These are phyloP conservation scores for Semicossyphus pulcher DNA, from an alignment of 2,113 vertebrate species.

Conservation along the genomic window DNA sequence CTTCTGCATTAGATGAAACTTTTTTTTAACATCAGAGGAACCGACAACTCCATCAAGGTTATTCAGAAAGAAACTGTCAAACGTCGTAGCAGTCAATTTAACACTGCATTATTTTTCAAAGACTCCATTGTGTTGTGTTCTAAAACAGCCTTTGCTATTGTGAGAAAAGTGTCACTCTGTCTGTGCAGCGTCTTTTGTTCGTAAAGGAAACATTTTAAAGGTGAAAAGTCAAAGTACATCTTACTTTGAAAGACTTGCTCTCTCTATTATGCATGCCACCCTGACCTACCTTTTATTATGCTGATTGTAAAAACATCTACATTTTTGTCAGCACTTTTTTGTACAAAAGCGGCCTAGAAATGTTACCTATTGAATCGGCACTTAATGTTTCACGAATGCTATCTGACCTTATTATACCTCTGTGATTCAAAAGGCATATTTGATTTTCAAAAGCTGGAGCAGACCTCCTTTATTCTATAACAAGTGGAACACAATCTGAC, in stretches of 20 bases:
- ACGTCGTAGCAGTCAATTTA: background rate
- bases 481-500: background rate
- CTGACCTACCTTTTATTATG: conserved; percentile 14
- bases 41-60: conserved; percentile 15
- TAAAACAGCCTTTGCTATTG: background rate
- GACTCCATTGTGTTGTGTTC: background rate
- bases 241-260: background rate
- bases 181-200: background rate
- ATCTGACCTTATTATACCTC: conserved; percentile 16
- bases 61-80: conserved; percentile 8
- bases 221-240: background rate
- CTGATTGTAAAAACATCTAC: conserved; percentile 33
- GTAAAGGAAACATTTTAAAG: background rate
- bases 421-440: background rate
- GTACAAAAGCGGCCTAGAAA: conserved; percentile 16
- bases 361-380: conserved; percentile 23
- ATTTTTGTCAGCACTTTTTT: conserved; percentile 6
- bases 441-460: conserved; percentile 7
- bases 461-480: background rate
- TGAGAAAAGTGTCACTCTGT: conserved; percentile 15
- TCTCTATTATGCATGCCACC: background rate
- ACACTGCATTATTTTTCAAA: background rate
- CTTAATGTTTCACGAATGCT: conserved; percentile 29
- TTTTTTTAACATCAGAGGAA: conserved; percentile 3
- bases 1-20: conserved; percentile 8